phyloP scores from a whole-genome alignment of 2,797 vertebrate species.

The Gila robusta region DNA sequence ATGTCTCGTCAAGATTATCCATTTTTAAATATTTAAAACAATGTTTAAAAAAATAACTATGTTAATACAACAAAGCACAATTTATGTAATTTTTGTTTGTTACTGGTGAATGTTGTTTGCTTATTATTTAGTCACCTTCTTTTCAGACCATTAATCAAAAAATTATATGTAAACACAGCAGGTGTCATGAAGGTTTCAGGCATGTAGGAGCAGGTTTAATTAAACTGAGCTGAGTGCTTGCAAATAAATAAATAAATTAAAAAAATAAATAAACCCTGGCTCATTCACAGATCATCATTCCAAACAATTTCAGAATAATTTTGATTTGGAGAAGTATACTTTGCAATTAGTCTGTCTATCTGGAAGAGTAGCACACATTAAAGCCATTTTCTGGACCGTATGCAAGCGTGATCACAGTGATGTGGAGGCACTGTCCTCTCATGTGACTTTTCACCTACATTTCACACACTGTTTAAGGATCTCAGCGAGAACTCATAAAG shows the following conservation, averaged over 20 bases:
- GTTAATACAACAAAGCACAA: neutral
- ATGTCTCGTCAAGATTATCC: neutral
- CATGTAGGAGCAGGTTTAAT: neutral
- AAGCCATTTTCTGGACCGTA: neutral
- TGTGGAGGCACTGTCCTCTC: neutral
- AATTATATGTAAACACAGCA: neutral
- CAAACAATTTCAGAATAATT: constrained; percentile 13
- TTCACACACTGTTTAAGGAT: constrained; percentile 5
- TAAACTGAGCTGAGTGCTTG: constrained; percentile 10
- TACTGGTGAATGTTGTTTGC: neutral
- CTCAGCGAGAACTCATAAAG: neutral
- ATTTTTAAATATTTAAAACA: neutral
- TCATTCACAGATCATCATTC: neutral
- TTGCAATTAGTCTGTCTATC: neutral
- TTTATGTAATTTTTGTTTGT: neutral
- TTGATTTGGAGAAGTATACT: neutral
- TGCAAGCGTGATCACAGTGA: neutral
- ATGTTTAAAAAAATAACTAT: neutral
- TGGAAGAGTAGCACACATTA: neutral
- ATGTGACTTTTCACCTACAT: neutral
- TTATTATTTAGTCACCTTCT: neutral
- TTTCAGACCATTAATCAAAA: constrained; percentile 3
- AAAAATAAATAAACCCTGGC: neutral
- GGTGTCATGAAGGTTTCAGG: constrained; percentile 1
- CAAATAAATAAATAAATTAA: neutral